Evolutionary conservation across 2,797 vertebrate species (phyloP).

Genomic region (Columba guinea): DNA sequence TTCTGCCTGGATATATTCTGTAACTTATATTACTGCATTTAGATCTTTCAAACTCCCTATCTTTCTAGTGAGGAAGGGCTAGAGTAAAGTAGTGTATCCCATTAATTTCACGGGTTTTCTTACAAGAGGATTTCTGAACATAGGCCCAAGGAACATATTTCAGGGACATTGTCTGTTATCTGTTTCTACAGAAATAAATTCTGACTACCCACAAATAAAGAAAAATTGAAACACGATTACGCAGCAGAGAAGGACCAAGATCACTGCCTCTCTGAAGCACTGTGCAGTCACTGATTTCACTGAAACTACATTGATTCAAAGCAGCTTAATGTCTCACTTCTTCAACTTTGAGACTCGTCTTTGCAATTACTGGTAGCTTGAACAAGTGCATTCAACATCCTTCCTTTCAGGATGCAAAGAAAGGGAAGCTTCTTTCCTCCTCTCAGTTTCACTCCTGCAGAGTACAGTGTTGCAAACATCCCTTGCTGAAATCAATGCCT

Average conservation of each 20-base stretch:
- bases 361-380: constrained; percentile 67
- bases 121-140: neutral
- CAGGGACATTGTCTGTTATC: neutral
- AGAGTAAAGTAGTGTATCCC: neutral
- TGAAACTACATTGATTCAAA: neutral
- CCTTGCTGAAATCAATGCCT: constrained; percentile 71
- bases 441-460: constrained; percentile 67
- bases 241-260: neutral
- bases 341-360: neutral
- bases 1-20: neutral
- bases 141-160: neutral
- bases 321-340: neutral
- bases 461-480: constrained; percentile 70
- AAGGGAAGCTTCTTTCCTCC: constrained; percentile 69
- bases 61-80: neutral
- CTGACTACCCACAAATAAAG: neutral
- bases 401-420: constrained; percentile 72
- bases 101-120: neutral
- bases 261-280: neutral
- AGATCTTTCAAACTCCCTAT: neutral
- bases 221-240: neutral
- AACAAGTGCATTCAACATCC: constrained; percentile 61
- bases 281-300: neutral
- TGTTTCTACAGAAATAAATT: neutral
- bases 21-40: neutral